These are phyloP conservation scores for Euphysa ruthae DNA, from an alignment of 30 jellyfish, hydroid and myxozoan species.

Conservation along the genomic window DNA sequence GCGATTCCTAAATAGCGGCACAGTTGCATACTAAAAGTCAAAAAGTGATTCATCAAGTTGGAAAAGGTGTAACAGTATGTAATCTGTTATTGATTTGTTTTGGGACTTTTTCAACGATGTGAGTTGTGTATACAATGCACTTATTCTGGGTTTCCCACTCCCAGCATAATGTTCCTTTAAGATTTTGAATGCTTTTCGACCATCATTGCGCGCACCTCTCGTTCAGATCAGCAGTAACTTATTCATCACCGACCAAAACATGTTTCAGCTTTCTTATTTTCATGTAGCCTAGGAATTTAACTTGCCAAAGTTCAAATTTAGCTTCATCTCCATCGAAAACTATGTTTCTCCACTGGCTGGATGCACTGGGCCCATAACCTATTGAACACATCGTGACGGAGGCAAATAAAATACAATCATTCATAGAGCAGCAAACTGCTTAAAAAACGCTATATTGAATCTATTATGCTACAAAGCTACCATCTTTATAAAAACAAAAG, in stretches of 20 bases:
- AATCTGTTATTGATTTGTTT: constrained; percentile 14
- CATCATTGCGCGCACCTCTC: constrained; percentile 14
- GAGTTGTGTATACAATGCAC: constrained; percentile 1
- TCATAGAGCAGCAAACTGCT: too few relatives aligned
- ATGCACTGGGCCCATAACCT: constrained; percentile 30
- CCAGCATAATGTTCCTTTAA: constrained; percentile 36
- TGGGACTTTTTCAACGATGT: constrained; percentile 6
- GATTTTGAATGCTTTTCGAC: constrained; percentile 24
- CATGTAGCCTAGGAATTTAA: constrained; percentile 17
- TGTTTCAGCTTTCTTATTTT: constrained; percentile 16
- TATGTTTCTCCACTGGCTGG: constrained; percentile 24
- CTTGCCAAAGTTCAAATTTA: not conserved
- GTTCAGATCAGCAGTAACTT: constrained; percentile 13
- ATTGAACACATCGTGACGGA: constrained; percentile 12
- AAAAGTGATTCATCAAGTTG: too few relatives aligned
- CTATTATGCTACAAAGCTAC: too few relatives aligned
- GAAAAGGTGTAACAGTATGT: too few relatives aligned
- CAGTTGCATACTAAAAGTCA: too few relatives aligned
- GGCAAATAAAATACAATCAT: not conserved
- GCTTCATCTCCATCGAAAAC: constrained; percentile 32
- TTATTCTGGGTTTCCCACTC: constrained; percentile 26
- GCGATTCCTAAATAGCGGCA: too few relatives aligned
- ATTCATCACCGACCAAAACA: constrained; percentile 21
- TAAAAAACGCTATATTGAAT: too few relatives aligned
- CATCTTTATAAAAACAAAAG: too few relatives aligned